Evolutionary conservation across 2,888 invertebrate genomes (phyloP).

Genomic region (Steinernema scapterisci): DNA sequence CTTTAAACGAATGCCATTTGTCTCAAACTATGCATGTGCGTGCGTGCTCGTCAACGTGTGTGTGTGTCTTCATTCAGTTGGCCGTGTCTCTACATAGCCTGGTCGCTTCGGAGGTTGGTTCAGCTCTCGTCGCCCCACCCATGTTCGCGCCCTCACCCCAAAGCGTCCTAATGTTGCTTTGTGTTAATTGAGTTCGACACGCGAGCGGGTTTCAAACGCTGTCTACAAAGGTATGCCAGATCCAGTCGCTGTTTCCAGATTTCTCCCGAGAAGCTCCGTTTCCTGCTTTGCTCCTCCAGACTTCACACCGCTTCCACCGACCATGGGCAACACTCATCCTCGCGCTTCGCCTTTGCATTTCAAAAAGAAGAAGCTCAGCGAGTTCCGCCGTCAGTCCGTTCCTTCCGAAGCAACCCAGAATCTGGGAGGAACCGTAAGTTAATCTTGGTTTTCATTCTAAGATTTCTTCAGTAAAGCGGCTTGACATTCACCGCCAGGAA

Average conservation of each 20-base stretch:
- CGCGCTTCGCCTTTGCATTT: constrained; percentile 18
- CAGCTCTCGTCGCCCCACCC: constrained; percentile 9
- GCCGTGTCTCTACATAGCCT: neutral
- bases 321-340: constrained; percentile 18
- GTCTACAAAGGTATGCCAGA: too few species aligned
- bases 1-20: constrained; percentile 12
- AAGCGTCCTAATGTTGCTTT: constrained; percentile 31
- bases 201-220: constrained; percentile 19
- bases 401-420: neutral
- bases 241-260: too few species aligned
- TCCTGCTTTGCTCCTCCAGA: neutral
- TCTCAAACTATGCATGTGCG: constrained; percentile 21
- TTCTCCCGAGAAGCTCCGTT: too few species aligned
- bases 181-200: constrained; percentile 30
- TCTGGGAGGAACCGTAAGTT: constrained; percentile 23
- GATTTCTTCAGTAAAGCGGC: too few species aligned
- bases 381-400: neutral
- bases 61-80: neutral
- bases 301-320: neutral
- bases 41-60: constrained; percentile 5
- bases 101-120: neutral
- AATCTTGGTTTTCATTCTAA: neutral
- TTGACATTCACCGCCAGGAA: too few species aligned
- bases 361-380: constrained; percentile 25
- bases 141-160: constrained; percentile 20